A percentile compares a stretch with the other conserved stretches of the same genome.
Evolutionary conservation across 2,888 invertebrate genomes (phyloP).

Genomic region (Aspidiotus destructor): DNA sequence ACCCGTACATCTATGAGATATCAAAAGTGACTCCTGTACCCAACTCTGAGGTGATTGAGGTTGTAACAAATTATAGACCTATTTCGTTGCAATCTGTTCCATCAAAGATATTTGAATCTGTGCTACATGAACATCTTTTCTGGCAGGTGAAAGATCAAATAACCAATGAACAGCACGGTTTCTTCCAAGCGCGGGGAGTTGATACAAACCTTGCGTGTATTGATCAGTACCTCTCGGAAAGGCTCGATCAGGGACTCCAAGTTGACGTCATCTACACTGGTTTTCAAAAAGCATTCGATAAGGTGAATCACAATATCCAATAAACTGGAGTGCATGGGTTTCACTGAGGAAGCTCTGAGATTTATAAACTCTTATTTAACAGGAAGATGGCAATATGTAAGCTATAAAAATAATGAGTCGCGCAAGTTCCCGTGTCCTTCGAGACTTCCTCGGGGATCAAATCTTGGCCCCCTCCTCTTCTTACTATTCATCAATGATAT

Average conservation of each 20-base stretch:
- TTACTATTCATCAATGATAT: neutral
- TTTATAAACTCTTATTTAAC: neutral
- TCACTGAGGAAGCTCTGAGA: neutral
- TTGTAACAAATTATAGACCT: no score
- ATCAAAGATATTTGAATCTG: no score
- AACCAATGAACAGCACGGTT: no score
- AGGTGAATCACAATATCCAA: neutral
- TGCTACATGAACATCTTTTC: no score
- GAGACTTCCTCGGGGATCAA: neutral
- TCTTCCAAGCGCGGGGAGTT: no score
- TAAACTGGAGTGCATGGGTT: neutral
- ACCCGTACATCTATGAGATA: no score
- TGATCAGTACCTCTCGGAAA: neutral
- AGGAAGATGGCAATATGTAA: neutral
- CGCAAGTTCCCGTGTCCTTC: neutral
- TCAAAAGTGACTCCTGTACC: no score
- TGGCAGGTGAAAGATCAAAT: no score
- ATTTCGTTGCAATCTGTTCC: no score
- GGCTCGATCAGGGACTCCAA: neutral
- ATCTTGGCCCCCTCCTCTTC: neutral
- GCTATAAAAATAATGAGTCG: neutral
- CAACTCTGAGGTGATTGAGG: no score
- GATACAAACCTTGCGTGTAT: neutral
- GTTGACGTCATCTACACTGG: neutral
- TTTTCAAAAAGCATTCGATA: neutral